A percentile compares a stretch with the other conserved stretches of the same genome.
These are phyloP conservation scores for Maconellicoccus hirsutus DNA, from an alignment of 1,140 invertebrate genomes.

Conservation along the genomic window DNA sequence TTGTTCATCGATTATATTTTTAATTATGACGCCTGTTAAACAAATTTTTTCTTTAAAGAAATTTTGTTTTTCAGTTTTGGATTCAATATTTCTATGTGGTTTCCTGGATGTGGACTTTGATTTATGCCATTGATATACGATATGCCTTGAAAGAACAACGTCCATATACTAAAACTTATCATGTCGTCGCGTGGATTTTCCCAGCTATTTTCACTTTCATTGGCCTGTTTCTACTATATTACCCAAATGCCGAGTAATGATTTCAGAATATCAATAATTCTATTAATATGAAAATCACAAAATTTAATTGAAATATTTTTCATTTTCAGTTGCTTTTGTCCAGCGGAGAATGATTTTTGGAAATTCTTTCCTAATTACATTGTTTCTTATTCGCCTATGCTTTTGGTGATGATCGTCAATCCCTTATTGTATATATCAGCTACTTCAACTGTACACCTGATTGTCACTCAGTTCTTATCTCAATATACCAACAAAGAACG, in stretches of 20 bases:
- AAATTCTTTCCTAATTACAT: conserved; percentile 66
- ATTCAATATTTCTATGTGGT: conserved; percentile 74
- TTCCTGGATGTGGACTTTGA: conserved; percentile 72
- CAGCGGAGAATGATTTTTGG: conserved; percentile 44
- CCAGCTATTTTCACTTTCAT: conserved; percentile 52
- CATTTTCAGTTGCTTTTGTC: conserved; percentile 56
- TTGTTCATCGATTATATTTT: too few relatives aligned
- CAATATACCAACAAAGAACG: conserved; percentile 52
- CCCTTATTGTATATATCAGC: conserved; percentile 57
- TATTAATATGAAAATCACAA: background rate
- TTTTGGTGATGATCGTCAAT: conserved; percentile 59
- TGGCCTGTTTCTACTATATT: conserved; percentile 57
- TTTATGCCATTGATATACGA: conserved; percentile 67
- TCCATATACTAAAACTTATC: conserved; percentile 47
- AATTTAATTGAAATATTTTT: background rate
- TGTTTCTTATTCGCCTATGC: conserved; percentile 57
- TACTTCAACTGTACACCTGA: conserved; percentile 47
- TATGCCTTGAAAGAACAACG: conserved; percentile 48
- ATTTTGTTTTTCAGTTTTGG: conserved; percentile 36
- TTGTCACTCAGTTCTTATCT: conserved; percentile 45
- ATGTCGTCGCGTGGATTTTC: conserved; percentile 54
- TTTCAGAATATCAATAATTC: conserved; percentile 19
- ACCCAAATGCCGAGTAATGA: conserved; percentile 62
- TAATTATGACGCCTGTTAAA: too few relatives aligned
- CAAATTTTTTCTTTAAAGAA: background rate